A percentile compares a stretch with the other conserved stretches of the same genome.
Evolutionary conservation across 2,797 vertebrate genomes (phyloP).

Genomic region (Pelodytes ibericus): DNA sequence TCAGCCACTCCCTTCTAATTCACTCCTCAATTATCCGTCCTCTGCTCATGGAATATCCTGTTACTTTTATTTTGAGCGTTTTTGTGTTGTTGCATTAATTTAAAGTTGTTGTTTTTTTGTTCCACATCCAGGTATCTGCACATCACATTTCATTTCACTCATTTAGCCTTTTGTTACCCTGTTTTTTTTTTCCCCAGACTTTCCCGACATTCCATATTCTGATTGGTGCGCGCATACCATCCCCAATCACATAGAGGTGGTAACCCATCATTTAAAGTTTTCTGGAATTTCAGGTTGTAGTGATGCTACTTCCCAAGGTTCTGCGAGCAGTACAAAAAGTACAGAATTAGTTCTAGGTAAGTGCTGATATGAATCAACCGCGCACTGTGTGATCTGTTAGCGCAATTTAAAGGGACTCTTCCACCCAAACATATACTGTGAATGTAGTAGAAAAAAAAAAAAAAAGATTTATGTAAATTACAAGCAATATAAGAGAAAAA

Average conservation of each 20-base stretch:
- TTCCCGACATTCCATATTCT: slow-evolving; percentile 86
- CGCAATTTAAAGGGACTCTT: no score
- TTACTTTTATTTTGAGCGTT: background rate
- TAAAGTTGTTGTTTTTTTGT: background rate
- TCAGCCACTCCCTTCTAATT: no score
- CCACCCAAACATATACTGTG: no score
- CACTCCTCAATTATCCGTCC: no score
- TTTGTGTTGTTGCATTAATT: background rate
- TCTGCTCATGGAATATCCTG: background rate
- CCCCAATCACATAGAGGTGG: slow-evolving; percentile 90
- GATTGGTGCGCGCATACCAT: slow-evolving; percentile 89
- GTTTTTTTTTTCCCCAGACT: slow-evolving; percentile 74
- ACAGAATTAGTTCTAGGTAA: slow-evolving; percentile 89
- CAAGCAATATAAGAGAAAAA: no score
- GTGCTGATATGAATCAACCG: slow-evolving; percentile 48
- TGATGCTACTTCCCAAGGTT: slow-evolving; percentile 90
- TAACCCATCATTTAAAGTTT: slow-evolving; percentile 89
- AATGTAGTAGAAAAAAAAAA: no score
- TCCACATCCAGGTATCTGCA: background rate
- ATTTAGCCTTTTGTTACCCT: slow-evolving; percentile 34
- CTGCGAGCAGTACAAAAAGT: slow-evolving; percentile 88
- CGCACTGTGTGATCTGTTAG: no score
- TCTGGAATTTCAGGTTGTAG: slow-evolving; percentile 97
- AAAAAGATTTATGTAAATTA: no score
- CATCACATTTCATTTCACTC: slow-evolving; percentile 17